These are phyloP conservation scores for Andrena cerasifolii DNA, from an alignment of 1,140 invertebrate genomes.

Conservation along the genomic window DNA sequence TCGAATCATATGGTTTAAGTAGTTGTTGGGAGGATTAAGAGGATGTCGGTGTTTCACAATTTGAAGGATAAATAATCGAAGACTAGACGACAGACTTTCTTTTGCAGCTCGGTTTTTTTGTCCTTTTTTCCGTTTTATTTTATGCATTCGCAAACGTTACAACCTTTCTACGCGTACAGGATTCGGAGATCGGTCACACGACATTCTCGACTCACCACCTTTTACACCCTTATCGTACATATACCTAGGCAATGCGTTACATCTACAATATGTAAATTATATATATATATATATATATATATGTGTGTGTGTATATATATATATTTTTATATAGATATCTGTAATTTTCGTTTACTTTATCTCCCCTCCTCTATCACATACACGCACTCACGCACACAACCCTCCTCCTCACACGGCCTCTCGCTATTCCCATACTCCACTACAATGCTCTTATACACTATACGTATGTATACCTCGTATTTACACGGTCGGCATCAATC, in stretches of 20 bases:
- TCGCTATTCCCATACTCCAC: neutral
- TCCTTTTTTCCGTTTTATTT: slow-evolving; percentile 66
- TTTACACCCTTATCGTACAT: slow-evolving; percentile 24
- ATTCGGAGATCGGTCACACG: slow-evolving; percentile 73
- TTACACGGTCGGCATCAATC: slow-evolving; percentile 24
- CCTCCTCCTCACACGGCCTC: neutral
- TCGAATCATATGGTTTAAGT: too few species aligned
- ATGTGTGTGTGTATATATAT: too few species aligned
- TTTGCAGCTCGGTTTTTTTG: slow-evolving; percentile 33
- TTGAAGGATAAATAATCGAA: too few species aligned
- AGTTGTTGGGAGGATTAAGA: too few species aligned
- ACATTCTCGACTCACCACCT: slow-evolving; percentile 54
- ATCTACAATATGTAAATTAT: slow-evolving; percentile 47
- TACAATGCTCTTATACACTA: slow-evolving; percentile 14
- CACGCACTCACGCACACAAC: neutral
- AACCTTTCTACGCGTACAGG: slow-evolving; percentile 75
- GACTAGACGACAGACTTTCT: neutral
- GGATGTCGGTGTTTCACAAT: too few species aligned
- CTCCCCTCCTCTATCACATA: slow-evolving; percentile 3
- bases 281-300: slow-evolving; percentile 42
- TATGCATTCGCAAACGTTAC: slow-evolving; percentile 78
- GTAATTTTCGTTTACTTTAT: slow-evolving; percentile 30
- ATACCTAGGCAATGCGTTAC: slow-evolving; percentile 12
- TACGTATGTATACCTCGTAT: slow-evolving; percentile 31
- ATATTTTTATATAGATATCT: too few species aligned